These are phyloP conservation scores for Thunnus thynnus DNA, from an alignment of 2,113 vertebrate species.

Conservation along the genomic window DNA sequence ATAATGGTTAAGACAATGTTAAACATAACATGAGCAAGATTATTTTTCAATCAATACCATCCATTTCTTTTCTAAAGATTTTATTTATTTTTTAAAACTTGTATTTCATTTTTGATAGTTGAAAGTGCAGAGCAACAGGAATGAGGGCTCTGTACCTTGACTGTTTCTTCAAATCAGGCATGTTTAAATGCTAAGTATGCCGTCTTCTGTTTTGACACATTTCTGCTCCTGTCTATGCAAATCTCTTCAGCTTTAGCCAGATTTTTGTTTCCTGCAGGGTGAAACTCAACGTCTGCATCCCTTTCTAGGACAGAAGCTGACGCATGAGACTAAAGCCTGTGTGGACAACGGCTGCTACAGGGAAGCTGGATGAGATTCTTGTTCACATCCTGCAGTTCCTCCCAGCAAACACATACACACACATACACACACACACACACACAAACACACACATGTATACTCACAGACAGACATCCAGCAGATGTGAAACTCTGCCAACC, in stretches of 20 bases:
- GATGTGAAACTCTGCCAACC: slow-evolving; percentile 51
- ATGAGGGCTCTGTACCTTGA: background rate
- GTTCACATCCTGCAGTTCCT: slow-evolving; percentile 47
- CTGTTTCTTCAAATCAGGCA: background rate
- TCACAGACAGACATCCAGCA: slow-evolving; percentile 27
- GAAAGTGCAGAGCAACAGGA: background rate
- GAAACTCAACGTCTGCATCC: slow-evolving; percentile 35
- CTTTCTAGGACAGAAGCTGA: slow-evolving; percentile 59
- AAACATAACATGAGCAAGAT: background rate
- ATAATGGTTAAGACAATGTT: slow-evolving; percentile 4
- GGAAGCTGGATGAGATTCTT: slow-evolving; percentile 60
- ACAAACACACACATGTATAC: background rate
- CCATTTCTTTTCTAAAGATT: background rate
- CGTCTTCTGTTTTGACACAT: slow-evolving; percentile 18
- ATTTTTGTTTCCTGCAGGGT: slow-evolving; percentile 27
- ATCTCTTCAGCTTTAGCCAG: slow-evolving; percentile 36
- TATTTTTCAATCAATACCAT: background rate
- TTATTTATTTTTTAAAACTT: too few species aligned
- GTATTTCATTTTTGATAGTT: too few species aligned
- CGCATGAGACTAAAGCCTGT: slow-evolving; percentile 51
- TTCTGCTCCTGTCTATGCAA: slow-evolving; percentile 7
- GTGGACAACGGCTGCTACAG: slow-evolving; percentile 55
- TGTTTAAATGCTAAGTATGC: background rate
- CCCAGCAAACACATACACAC: slow-evolving; percentile 24
- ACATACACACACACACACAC: background rate